Evolutionary conservation across 2,888 invertebrate species (phyloP), one percentile per base, ranked within the genome.

Genomic region (Bugula neritina): DNA sequence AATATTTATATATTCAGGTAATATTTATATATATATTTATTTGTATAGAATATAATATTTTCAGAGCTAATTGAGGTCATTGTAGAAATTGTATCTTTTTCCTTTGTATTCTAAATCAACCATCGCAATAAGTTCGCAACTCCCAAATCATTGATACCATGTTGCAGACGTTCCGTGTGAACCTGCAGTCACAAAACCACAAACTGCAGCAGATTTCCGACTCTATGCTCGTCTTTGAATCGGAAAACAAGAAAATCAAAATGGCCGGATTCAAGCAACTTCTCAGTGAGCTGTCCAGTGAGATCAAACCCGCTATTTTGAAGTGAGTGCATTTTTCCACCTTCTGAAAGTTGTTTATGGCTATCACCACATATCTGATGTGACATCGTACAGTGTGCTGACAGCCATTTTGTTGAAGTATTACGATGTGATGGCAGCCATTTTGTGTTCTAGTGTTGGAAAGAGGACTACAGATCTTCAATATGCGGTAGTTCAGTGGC

Each of bases 211-310:
- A 63, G 31, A 31, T 63, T 31, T 13, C 29, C 10, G 63, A 63
- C 63, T 3, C 63, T 17, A 63, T 63, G 5, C 27, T 63, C 31
- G 63, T 63, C 10, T 63, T 63, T 63, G 63, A 63, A 34, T 63
- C 63, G 63, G 63, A 63, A n/a, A 63, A 63, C 31, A 63, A 34
- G 27, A 63, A 63, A 31, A 63, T 63, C 10, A 63, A 63, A n/a
- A 63, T 63, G 63, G 63, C 34, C 10, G 63, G 34, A 3, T 63
- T 63, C 31, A 63, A 63, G 31, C 63, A 63, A 31, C 63, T 31
- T 5, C 3, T 63, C 5, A 31, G 3, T 31, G 63, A 34, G 34
- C 31, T 63, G 31, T 17, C 21, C 31, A 34, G 31, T 13, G 27
- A 5, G 5, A 29, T 63, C 2, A 63, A 63, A 27, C 34, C 63